phyloP scores from a whole-genome alignment of 2,888 invertebrate genomes.

The Dynastes hyllus region DNA sequence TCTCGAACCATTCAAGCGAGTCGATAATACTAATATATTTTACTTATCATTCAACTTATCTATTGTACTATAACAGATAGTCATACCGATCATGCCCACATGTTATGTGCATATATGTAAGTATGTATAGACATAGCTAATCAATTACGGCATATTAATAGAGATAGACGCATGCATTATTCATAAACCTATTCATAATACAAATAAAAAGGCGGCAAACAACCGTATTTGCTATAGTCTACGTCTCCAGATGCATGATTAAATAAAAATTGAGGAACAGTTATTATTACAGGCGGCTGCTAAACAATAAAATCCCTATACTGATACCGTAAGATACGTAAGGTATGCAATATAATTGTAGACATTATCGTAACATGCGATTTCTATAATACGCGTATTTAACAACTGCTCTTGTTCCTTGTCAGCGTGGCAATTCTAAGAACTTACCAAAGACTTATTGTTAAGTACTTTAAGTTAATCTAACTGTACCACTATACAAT shows the following conservation, averaged over 20 bases:
- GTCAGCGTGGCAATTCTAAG: background rate
- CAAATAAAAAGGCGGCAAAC: background rate
- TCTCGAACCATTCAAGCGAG: too few species aligned
- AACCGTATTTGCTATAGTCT: conserved; percentile 9
- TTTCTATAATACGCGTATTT: background rate
- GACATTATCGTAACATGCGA: background rate
- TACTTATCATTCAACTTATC: too few species aligned
- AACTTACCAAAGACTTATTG: too few species aligned
- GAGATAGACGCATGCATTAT: background rate
- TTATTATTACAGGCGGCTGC: background rate
- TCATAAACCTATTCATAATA: conserved; percentile 5
- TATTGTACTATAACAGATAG: background rate
- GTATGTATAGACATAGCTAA: conserved; percentile 8
- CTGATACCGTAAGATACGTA: background rate
- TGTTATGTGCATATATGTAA: background rate
- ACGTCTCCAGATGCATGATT: conserved; percentile 14
- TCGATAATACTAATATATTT: too few species aligned
- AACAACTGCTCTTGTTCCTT: background rate
- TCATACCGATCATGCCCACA: background rate
- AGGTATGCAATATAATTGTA: too few species aligned
- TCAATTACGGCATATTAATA: background rate
- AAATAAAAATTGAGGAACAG: conserved; percentile 1
- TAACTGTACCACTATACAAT: background rate
- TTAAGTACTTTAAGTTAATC: too few species aligned
- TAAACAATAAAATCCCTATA: background rate